Conservation (phyloP, 1,140 invertebrate species). For the Diachasma alloeum region DNA sequence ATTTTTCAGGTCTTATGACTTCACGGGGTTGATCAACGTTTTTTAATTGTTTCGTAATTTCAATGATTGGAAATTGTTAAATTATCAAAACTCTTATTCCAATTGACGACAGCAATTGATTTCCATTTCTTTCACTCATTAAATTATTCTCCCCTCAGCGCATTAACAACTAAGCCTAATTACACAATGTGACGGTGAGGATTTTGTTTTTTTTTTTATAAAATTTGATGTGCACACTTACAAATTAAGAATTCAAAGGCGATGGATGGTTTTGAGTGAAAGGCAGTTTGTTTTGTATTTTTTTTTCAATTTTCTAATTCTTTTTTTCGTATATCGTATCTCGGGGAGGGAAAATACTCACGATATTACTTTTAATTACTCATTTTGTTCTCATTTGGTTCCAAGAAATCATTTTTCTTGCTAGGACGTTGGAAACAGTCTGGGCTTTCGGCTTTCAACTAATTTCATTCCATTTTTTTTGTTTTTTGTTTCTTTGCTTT, state of each 20-base stretch:
- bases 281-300: slow-evolving; percentile 26
- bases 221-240: slow-evolving; percentile 19
- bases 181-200: background rate
- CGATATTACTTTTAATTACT: background rate
- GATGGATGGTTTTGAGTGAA: slow-evolving; percentile 30
- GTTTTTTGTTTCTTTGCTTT: background rate
- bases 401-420: slow-evolving; percentile 15
- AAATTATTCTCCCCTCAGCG: background rate
- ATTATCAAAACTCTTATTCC: background rate
- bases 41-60: too few species aligned
- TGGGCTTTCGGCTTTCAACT: slow-evolving; percentile 4
- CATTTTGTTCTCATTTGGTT: slow-evolving; percentile 11
- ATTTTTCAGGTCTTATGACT: too few species aligned
- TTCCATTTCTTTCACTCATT: background rate
- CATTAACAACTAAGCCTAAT: background rate
- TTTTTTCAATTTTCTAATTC: background rate
- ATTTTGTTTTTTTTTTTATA: slow-evolving; percentile 10
- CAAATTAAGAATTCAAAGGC: slow-evolving; percentile 29
- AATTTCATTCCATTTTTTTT: background rate
- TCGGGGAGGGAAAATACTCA: background rate
- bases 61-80: too few species aligned
- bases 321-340: slow-evolving; percentile 2
- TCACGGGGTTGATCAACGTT: too few species aligned
- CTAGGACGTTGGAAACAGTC: slow-evolving; percentile 13
- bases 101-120: background rate